These are phyloP conservation scores for Keiferia lycopersicella DNA, from an alignment of 2,888 invertebrate species.

Conservation along the genomic window DNA sequence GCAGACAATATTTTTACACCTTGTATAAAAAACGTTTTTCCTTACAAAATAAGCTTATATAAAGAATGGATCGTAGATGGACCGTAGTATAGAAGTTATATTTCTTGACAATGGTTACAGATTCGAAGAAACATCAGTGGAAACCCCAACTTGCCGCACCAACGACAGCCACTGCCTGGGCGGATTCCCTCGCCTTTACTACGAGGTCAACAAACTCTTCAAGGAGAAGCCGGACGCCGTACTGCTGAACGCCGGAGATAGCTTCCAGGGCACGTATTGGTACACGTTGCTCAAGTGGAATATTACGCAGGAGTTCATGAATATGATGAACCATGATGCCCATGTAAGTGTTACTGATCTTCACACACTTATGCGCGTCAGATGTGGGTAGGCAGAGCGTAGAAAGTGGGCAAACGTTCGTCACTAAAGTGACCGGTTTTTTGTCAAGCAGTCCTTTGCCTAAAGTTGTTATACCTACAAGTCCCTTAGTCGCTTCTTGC, in stretches of 20 bases:
- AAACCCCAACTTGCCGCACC: conserved; percentile 78
- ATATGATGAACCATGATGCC: conserved; percentile 87
- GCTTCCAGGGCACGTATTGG: conserved; percentile 93
- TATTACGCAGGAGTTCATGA: conserved; percentile 88
- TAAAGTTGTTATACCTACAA: too few species aligned
- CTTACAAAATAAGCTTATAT: too few species aligned
- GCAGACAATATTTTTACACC: too few species aligned
- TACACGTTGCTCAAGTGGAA: conserved; percentile 88
- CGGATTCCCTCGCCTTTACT: conserved; percentile 85
- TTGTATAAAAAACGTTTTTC: too few species aligned
- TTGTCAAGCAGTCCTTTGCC: neutral
- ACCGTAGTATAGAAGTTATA: too few species aligned
- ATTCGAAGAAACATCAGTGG: conserved; percentile 82
- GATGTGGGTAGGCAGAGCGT: too few species aligned
- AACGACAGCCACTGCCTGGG: conserved; percentile 83
- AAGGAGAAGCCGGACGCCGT: conserved; percentile 81
- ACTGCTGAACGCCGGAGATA: conserved; percentile 91
- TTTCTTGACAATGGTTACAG: conserved; percentile 58
- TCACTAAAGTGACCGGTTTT: neutral
- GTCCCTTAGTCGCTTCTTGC: too few species aligned
- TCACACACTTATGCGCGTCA: too few species aligned
- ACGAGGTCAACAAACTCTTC: conserved; percentile 75
- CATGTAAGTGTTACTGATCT: conserved; percentile 78
- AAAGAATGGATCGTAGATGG: too few species aligned
- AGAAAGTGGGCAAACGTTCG: too few species aligned